Evolutionary conservation across 2,797 vertebrate species (phyloP).

Genomic region (Pelochelys cantorii): DNA sequence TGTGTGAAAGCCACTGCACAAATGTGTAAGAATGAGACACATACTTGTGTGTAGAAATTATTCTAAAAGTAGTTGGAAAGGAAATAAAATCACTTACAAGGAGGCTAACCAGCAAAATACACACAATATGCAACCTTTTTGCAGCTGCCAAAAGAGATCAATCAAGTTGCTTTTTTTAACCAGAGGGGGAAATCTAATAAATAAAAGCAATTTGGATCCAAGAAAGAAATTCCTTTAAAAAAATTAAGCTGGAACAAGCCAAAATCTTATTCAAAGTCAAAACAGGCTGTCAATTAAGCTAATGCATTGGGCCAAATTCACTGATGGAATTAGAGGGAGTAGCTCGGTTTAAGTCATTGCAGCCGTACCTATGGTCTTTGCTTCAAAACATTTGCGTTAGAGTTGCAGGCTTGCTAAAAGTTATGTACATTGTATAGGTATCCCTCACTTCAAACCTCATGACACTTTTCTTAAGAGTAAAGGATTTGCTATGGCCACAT

Average conservation of each 20-base stretch:
- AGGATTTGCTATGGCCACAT: not conserved
- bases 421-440: not conserved
- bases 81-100: conserved; percentile 63
- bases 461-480: not conserved
- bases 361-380: not conserved
- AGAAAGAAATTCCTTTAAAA: not conserved
- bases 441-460: not conserved
- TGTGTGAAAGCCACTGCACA: conserved; percentile 17
- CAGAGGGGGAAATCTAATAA: conserved; percentile 57
- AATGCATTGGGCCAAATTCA: not conserved
- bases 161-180: conserved; percentile 66
- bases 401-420: not conserved
- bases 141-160: conserved; percentile 71
- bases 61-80: conserved; percentile 52
- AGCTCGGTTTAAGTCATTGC: not conserved
- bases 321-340: not conserved
- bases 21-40: conserved; percentile 1
- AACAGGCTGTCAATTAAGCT: conserved; percentile 26
- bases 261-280: conserved; percentile 17
- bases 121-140: conserved; percentile 67
- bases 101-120: conserved; percentile 54
- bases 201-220: conserved; percentile 55
- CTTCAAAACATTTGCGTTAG: not conserved
- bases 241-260: not conserved
- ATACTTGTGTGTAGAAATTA: conserved; percentile 37